Base-by-base conservation (phyloP, 2,888 invertebrate species). In the Lottia gigantea region DNA sequence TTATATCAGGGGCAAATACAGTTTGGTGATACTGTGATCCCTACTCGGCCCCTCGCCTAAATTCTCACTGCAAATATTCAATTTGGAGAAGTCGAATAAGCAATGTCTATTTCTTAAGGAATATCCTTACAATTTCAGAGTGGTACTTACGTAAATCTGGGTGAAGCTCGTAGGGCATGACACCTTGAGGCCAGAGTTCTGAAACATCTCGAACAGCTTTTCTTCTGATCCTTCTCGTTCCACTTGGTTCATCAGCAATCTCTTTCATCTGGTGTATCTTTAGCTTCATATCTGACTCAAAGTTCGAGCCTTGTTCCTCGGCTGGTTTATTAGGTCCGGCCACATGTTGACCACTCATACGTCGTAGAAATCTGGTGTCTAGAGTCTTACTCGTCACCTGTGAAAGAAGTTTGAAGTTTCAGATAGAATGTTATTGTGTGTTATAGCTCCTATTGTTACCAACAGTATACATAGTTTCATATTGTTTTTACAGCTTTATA, bases 251-350 rank as follows among this genome's bases (percentile, higher is more conserved):
- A 23, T 26, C 46, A 8, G 64, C 31, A 16, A 71, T 66, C 6
- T 25, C 62, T 19, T 40, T 40, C 46, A 74, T 46, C 55, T 76
- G 76, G 19, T 71, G 66, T n/a, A 70, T 62, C 23, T 71, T 70
- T n/a, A 76, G 67, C 14, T 63, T 68, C 69, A 76, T 76, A 67
- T 76, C 76, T 0, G 76, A 76, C 46, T 76, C 74, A 49, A 74
- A 73, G 14, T 73, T 72, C 14, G 70, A 68, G 1, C 72, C 71
- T 8, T 12, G 19, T 65, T 76, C 74, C 46, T 76, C 76, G 4
- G 74, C 63, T 6, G 75, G 75, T 19, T 45, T 47, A 15, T 68
- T 67, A 15, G 63, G 70, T 23, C 46, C 55, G n/a, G 72, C 26
- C 11, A 68, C 16, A 40, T 40, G 47, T 25, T 74, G 68, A 2